phyloP scores from a whole-genome alignment of 1,140 invertebrate species.

The Dreissena rostriformis region DNA sequence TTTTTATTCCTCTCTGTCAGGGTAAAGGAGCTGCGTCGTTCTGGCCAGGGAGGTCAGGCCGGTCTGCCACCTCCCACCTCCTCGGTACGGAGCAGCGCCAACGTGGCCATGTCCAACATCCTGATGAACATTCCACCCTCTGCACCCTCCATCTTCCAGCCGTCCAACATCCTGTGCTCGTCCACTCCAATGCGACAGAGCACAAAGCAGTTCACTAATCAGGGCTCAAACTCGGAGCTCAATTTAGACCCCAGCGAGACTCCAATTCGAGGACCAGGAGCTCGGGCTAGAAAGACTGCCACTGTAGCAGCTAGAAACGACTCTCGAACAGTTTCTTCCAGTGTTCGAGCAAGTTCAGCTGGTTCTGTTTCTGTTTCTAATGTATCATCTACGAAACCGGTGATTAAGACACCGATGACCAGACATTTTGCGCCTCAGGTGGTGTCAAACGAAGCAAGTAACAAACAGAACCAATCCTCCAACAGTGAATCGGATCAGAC shows the following conservation, averaged over 20 bases:
- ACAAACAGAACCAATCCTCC: slow-evolving; percentile 62
- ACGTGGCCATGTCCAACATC: slow-evolving; percentile 64
- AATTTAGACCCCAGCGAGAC: slow-evolving; percentile 72
- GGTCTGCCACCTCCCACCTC: neutral
- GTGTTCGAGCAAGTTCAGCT: slow-evolving; percentile 24
- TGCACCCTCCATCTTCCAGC: slow-evolving; percentile 77
- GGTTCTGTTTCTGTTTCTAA: slow-evolving; percentile 30
- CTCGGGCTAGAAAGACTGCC: slow-evolving; percentile 58
- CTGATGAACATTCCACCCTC: slow-evolving; percentile 75
- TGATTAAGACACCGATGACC: slow-evolving; percentile 40
- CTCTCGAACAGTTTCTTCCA: slow-evolving; percentile 17
- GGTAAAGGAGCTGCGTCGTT: slow-evolving; percentile 74
- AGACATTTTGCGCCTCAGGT: slow-evolving; percentile 29
- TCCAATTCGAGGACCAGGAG: slow-evolving; percentile 75
- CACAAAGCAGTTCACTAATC: slow-evolving; percentile 57
- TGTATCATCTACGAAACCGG: slow-evolving; percentile 1
- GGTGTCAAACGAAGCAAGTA: neutral
- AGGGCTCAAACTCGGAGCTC: slow-evolving; percentile 52
- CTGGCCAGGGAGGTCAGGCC: slow-evolving; percentile 27
- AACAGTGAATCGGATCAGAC: slow-evolving; percentile 75
- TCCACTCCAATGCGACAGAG: slow-evolving; percentile 76
- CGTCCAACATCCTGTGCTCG: slow-evolving; percentile 77
- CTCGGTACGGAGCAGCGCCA: slow-evolving; percentile 27
- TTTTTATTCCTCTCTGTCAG: slow-evolving; percentile 57
- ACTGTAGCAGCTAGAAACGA: slow-evolving; percentile 43